These are phyloP conservation scores for Bufo bufo DNA, from an alignment of 2,113 vertebrate species.

Conservation along the genomic window DNA sequence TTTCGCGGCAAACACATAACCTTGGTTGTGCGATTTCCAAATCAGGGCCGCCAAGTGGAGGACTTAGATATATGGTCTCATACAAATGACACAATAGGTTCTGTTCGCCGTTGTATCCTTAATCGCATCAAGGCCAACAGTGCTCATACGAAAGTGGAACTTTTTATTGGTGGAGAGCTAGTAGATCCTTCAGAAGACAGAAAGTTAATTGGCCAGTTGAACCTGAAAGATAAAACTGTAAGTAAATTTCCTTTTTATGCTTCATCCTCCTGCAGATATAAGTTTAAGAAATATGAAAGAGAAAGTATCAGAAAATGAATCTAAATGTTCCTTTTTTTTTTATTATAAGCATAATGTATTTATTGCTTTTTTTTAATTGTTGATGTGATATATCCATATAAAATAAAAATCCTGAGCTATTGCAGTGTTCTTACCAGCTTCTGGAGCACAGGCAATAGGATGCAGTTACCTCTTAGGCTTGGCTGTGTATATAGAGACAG, in stretches of 20 bases:
- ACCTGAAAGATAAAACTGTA: constrained; percentile 98
- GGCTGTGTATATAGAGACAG: too few relatives aligned
- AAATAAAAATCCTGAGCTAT: too few relatives aligned
- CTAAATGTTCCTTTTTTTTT: too few relatives aligned
- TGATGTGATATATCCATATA: too few relatives aligned
- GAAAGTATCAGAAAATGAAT: not conserved
- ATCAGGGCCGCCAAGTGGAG: constrained; percentile 97
- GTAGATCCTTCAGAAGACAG: constrained; percentile 97
- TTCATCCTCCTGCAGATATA: too few relatives aligned
- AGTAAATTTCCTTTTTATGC: constrained; percentile 59
- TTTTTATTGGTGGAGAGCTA: constrained; percentile 95
- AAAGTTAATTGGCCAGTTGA: constrained; percentile 96
- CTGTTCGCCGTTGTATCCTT: constrained; percentile 92
- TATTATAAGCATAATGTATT: too few relatives aligned
- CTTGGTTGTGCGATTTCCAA: constrained; percentile 95
- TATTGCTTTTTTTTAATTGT: too few relatives aligned
- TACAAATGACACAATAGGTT: constrained; percentile 98
- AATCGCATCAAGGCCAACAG: constrained; percentile 97
- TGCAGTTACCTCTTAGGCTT: too few relatives aligned
- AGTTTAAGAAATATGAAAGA: not conserved
- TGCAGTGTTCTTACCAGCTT: not conserved
- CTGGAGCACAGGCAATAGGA: not conserved
- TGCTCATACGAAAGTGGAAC: constrained; percentile 95
- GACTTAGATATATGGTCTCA: constrained; percentile 99
- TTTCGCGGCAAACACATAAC: constrained; percentile 98